phyloP scores from a whole-genome alignment of 2,888 invertebrate species.

The Beris morrisii region DNA sequence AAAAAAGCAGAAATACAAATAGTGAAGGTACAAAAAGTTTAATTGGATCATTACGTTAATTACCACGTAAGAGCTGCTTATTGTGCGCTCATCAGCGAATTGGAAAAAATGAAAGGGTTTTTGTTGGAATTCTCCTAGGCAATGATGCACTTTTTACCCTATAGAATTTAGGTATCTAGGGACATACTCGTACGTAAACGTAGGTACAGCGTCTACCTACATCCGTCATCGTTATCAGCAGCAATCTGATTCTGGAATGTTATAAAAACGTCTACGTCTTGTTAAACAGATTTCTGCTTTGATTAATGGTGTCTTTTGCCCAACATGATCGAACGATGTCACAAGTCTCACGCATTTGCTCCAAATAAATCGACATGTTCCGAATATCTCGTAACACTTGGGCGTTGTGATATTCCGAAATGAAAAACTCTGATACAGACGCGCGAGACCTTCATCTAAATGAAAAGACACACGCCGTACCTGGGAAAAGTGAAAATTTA shows the following conservation, averaged over 20 bases:
- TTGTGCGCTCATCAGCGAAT: neutral
- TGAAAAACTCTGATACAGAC: too few species aligned
- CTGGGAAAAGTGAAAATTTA: too few species aligned
- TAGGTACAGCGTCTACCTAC: too few species aligned
- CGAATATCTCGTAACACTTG: too few species aligned
- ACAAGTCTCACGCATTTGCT: slow-evolving; percentile 2
- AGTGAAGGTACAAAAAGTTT: slow-evolving; percentile 4
- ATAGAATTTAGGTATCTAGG: too few species aligned
- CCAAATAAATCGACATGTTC: neutral
- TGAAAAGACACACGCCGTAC: too few species aligned
- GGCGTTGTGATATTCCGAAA: too few species aligned
- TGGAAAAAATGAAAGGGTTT: neutral
- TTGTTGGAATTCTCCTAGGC: too few species aligned
- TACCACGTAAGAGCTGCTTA: slow-evolving; percentile 4
- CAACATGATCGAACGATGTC: slow-evolving; percentile 4
- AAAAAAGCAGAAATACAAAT: slow-evolving; percentile 1
- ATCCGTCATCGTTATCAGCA: too few species aligned
- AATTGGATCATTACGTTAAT: slow-evolving; percentile 15
- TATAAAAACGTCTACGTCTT: slow-evolving; percentile 2
- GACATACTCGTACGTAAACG: too few species aligned
- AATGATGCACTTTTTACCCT: too few species aligned
- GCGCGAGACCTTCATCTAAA: too few species aligned
- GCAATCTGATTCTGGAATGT: neutral
- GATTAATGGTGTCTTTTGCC: neutral
- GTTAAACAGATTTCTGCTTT: neutral